A percentile compares a stretch with the other conserved stretches of the same genome.
These are phyloP conservation scores for Dicycla oo DNA, from an alignment of 2,888 invertebrate species.

Conservation along the genomic window DNA sequence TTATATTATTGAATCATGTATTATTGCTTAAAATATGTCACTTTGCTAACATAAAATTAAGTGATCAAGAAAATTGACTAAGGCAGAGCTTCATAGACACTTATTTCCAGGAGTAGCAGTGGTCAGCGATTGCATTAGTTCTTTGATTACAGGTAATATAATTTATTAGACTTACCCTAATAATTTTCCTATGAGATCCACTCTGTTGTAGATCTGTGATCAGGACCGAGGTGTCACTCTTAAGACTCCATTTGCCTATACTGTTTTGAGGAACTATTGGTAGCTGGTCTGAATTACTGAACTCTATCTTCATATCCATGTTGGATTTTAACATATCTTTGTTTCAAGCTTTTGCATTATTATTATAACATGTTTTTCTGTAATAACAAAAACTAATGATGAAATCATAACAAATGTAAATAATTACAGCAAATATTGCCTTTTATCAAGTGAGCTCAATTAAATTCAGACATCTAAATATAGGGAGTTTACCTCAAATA, in stretches of 20 bases:
- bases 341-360: constrained; percentile 38
- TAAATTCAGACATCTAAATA: neutral
- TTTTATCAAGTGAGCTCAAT: neutral
- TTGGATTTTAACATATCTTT: constrained; percentile 53
- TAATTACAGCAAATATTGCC: too few relatives aligned
- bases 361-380: constrained; percentile 45
- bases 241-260: constrained; percentile 67
- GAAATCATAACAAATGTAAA: neutral
- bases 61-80: too few relatives aligned
- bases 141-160: neutral
- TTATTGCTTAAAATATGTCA: neutral
- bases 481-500: neutral
- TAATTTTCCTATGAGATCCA: constrained; percentile 81
- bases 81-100: neutral
- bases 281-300: constrained; percentile 54
- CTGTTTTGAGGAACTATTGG: constrained; percentile 51
- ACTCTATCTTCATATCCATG: constrained; percentile 67
- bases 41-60: neutral
- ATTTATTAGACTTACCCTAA: constrained; percentile 78
- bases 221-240: constrained; percentile 67
- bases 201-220: constrained; percentile 70
- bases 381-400: constrained; percentile 11
- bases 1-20: too few relatives aligned
- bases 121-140: neutral
- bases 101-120: neutral